Evolutionary conservation across 2,797 vertebrate species (phyloP), one percentile per base, ranked within the genome.

Genomic region (Liparis tanakae): DNA sequence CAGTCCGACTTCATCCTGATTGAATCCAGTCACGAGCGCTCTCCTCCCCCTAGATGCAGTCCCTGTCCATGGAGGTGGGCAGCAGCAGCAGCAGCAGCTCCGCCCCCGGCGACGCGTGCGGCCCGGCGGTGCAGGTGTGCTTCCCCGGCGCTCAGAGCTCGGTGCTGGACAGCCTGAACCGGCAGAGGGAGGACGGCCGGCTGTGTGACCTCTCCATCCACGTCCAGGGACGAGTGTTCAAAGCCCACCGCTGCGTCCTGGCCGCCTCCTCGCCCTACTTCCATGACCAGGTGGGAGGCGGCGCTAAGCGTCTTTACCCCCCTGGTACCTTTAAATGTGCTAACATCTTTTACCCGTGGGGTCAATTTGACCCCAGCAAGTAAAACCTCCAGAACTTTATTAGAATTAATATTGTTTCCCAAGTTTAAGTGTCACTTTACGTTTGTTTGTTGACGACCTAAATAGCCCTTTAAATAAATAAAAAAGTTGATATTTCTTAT

Each of bases 121-220:
- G 91, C 86, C 89, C 93, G 0, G 87, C 95, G 85, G 93, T 98
- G 10, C 95, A 96, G 37, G 95, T 98, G 65, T 93, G 95, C 79
- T 98, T 98, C 90, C 96, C 97, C 7, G 91, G 94, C 46, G 93
- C 96, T 74, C 94, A 95, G 86, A 81, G 93, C 18, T 94, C 95
- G 0, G 92, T 98, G 67, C 88, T 98, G 92, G 96, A 96, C 85
- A 94, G 94, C 75, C 95, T 98, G 66, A 98, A 98, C 90, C 95
- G 89, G 43, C 97, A 98, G 87, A 88, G 97, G 0, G 92, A 97
- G 59, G 96, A 97, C 9, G 97, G 97, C 12, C 89, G 95, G 57
- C 94, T 98, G 44, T 98, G 97, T 6, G 97, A 98, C 84, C 95
- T 98, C 72, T 96, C 96, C 89, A 96, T 98, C 91, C 96, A 97